Conservation (phyloP, 2,797 vertebrate species). For the Loris lydekkerianus region DNA sequence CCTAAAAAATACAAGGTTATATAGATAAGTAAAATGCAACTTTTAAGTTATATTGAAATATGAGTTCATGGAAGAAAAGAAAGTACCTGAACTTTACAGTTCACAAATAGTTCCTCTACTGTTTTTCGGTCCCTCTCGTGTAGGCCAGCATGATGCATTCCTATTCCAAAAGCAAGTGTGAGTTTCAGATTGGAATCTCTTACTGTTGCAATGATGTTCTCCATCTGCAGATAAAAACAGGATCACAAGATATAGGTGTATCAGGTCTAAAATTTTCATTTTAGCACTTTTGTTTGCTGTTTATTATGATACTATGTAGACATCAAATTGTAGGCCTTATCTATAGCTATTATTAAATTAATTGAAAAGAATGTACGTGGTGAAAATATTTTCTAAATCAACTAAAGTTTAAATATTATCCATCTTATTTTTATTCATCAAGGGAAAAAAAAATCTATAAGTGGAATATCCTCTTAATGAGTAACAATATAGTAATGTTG, state of each 20-base stretch:
- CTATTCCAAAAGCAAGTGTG: slow-evolving; percentile 98
- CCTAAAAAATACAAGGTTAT: slow-evolving; percentile 89
- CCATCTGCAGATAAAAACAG: slow-evolving; percentile 91
- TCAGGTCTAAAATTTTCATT: slow-evolving; percentile 19
- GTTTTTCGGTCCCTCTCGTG: slow-evolving; percentile 97
- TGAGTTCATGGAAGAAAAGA: slow-evolving; percentile 57
- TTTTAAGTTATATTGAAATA: slow-evolving; percentile 78
- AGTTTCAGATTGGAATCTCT: slow-evolving; percentile 98
- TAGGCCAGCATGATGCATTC: slow-evolving; percentile 97
- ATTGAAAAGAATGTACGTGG: slow-evolving; percentile 18
- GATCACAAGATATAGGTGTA: slow-evolving; percentile 40
- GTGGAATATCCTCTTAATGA: not conserved
- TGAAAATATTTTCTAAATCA: slow-evolving; percentile 11
- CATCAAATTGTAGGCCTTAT: slow-evolving; percentile 12
- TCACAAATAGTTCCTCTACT: slow-evolving; percentile 98
- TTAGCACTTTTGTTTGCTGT: not conserved
- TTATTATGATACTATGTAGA: not conserved
- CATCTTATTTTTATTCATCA: slow-evolving; percentile 16
- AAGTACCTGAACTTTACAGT: slow-evolving; percentile 98
- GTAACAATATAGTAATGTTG: not conserved
- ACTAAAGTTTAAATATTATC: slow-evolving; percentile 27
- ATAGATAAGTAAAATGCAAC: slow-evolving; percentile 76
- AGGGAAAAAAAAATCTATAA: slow-evolving; percentile 28
- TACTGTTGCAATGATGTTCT: slow-evolving; percentile 94
- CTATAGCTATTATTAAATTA: slow-evolving; percentile 20